phyloP scores from a whole-genome alignment of 2,888 invertebrate genomes.

The Entomobrya multifasciata region DNA sequence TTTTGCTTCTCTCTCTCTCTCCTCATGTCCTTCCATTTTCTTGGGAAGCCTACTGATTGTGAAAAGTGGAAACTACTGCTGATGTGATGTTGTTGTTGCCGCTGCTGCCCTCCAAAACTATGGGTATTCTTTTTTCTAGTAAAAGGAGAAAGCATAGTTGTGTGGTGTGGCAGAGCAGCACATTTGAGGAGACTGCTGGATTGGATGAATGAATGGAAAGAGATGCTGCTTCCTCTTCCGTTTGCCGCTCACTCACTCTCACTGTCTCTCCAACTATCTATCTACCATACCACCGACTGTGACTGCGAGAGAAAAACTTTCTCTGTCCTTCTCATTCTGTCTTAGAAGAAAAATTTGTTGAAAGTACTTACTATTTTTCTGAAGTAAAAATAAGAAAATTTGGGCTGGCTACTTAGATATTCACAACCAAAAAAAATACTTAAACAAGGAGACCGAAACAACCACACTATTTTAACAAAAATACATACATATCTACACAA shows the following conservation, averaged over 20 bases:
- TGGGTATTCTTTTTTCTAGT: background rate
- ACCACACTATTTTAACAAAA: background rate
- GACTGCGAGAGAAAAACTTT: background rate
- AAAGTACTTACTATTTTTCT: constrained; percentile 48
- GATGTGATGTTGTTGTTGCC: background rate
- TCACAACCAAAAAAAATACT: constrained; percentile 13
- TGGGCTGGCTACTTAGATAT: constrained; percentile 39
- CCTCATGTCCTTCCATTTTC: constrained; percentile 14
- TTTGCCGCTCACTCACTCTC: constrained; percentile 36
- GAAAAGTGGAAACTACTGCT: background rate
- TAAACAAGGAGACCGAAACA: constrained; percentile 5
- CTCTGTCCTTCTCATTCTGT: too few relatives aligned
- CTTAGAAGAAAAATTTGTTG: background rate
- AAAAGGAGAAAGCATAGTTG: constrained; percentile 37
- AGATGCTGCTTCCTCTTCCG: constrained; percentile 68
- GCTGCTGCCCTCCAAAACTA: background rate
- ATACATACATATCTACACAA: background rate
- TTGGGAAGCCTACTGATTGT: background rate
- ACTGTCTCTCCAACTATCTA: background rate
- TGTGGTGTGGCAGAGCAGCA: background rate
- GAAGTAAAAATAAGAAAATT: constrained; percentile 28
- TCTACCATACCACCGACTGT: constrained; percentile 6
- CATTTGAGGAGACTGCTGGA: background rate
- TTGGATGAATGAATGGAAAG: constrained; percentile 38
- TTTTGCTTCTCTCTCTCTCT: background rate